These are phyloP conservation scores for Lithophane socia DNA, from an alignment of 2,888 invertebrate genomes.

Conservation along the genomic window DNA sequence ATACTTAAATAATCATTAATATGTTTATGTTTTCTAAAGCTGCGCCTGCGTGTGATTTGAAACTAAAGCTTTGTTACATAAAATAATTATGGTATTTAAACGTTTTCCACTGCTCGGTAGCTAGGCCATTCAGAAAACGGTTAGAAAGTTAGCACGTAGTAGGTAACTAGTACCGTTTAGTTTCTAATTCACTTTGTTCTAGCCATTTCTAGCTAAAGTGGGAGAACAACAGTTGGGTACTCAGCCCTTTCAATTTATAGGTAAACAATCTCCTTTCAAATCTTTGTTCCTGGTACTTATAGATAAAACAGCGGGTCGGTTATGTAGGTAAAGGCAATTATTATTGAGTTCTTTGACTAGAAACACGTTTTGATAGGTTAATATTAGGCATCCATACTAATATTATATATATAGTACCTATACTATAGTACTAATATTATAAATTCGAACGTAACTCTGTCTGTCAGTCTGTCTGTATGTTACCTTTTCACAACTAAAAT, in stretches of 20 bases:
- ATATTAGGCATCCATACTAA: too few relatives aligned
- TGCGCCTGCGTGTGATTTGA: neutral
- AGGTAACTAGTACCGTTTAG: neutral
- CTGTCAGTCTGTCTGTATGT: too few relatives aligned
- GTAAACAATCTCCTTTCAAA: conserved; percentile 72
- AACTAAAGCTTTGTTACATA: neutral
- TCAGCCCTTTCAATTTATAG: conserved; percentile 32
- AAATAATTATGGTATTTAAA: neutral
- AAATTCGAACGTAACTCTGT: too few relatives aligned
- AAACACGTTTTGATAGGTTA: too few relatives aligned
- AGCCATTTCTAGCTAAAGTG: conserved; percentile 11
- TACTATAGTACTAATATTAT: too few relatives aligned
- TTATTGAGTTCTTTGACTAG: neutral
- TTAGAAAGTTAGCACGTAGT: conserved; percentile 23
- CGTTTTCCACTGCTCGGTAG: neutral
- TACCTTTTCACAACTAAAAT: too few relatives aligned
- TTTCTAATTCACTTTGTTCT: conserved; percentile 29
- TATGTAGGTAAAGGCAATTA: conserved; percentile 6
- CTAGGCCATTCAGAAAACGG: conserved; percentile 9
- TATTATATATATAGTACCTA: too few relatives aligned
- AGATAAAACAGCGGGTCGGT: neutral
- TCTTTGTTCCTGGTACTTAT: conserved; percentile 67
- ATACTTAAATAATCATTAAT: too few relatives aligned
- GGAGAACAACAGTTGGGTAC: neutral
- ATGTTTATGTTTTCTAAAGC: neutral